Percentiles rank a stretch among this genome's conserved stretches.
These are phyloP conservation scores for Myotis lucifugus DNA, from an alignment of 2,113 vertebrate species.

Conservation along the genomic window DNA sequence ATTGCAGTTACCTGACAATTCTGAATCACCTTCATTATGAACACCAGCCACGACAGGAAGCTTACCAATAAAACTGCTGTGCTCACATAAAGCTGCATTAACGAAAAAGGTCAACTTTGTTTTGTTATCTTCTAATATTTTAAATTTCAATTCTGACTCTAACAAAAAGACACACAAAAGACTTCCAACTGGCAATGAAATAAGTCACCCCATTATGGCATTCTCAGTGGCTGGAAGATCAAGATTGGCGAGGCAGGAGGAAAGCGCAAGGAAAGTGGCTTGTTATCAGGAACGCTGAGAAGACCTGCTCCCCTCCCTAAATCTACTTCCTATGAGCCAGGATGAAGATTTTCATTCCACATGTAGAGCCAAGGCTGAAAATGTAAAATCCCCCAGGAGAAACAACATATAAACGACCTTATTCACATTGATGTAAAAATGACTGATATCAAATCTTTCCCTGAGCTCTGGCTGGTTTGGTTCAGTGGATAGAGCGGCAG, in stretches of 20 bases:
- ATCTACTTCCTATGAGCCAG: not conserved
- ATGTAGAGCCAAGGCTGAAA: not conserved
- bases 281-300: not conserved
- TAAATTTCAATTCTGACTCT: not conserved
- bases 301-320: not conserved
- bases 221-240: not conserved
- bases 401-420: not conserved
- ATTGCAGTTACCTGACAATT: constrained; percentile 42
- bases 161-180: constrained; percentile 35
- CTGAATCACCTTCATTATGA: constrained; percentile 52
- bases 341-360: constrained; percentile 39
- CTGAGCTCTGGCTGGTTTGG: no score
- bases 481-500: no score
- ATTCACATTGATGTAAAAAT: constrained; percentile 9
- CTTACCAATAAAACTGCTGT: not conserved
- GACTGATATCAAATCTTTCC: not conserved
- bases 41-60: not conserved
- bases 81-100: not conserved
- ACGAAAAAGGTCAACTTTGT: constrained; percentile 32
- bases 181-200: not conserved
- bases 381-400: not conserved
- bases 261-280: not conserved
- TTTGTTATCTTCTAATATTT: constrained; percentile 1
- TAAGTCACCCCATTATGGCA: not conserved
- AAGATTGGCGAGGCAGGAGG: not conserved